These are phyloP conservation scores for Drosophila kohkoa DNA, from an alignment of 1,140 invertebrate genomes.

Conservation along the genomic window DNA sequence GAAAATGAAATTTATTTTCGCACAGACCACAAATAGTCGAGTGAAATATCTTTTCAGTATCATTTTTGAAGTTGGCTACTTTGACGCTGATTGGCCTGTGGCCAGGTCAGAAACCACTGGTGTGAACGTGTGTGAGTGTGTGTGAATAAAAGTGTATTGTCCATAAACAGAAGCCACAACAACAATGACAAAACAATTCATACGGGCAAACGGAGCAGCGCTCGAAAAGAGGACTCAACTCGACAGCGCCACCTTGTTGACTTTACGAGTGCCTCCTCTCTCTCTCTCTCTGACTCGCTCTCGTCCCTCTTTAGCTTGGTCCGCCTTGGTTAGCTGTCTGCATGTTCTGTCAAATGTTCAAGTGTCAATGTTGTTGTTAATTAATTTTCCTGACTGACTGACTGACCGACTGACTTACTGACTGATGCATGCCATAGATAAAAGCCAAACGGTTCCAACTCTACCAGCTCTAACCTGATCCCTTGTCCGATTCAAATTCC, in stretches of 20 bases:
- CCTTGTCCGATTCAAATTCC: not conserved
- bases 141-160: not conserved
- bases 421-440: slow-evolving; percentile 81
- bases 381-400: slow-evolving; percentile 78
- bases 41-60: slow-evolving; percentile 14
- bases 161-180: slow-evolving; percentile 43
- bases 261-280: slow-evolving; percentile 54
- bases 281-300: too few species aligned
- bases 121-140: not conserved
- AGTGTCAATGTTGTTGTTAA: slow-evolving; percentile 83
- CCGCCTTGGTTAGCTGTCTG: slow-evolving; percentile 45
- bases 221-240: slow-evolving; percentile 56
- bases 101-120: slow-evolving; percentile 31
- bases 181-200: slow-evolving; percentile 62
- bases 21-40: slow-evolving; percentile 35
- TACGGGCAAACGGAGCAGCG: slow-evolving; percentile 51
- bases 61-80: slow-evolving; percentile 38
- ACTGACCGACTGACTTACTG: slow-evolving; percentile 47
- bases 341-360: slow-evolving; percentile 75
- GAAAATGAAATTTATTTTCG: slow-evolving; percentile 65
- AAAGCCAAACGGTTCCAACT: slow-evolving; percentile 27
- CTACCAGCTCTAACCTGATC: slow-evolving; percentile 14
- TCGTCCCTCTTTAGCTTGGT: not conserved
- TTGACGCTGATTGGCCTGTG: slow-evolving; percentile 46
- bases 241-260: slow-evolving; percentile 75